Conservation (phyloP, 1,140 invertebrate species). For the Hyphantria cunea region DNA sequence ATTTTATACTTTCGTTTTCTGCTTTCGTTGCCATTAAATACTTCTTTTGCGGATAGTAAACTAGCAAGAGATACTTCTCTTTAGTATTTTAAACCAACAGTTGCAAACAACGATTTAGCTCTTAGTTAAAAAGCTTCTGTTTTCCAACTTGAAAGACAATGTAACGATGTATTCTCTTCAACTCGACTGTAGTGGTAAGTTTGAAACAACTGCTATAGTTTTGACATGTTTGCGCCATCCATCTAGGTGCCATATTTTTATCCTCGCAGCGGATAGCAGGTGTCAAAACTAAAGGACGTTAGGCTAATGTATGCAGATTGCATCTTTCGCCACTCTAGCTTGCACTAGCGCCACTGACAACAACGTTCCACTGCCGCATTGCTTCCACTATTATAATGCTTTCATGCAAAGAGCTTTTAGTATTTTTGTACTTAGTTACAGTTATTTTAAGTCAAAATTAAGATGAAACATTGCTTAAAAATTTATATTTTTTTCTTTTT, state of each 20-base stretch:
- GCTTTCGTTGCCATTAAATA: no score
- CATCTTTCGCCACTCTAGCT: conserved; percentile 57
- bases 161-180: conserved; percentile 40
- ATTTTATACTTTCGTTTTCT: no score
- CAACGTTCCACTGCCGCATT: conserved; percentile 43
- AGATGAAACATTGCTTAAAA: not conserved
- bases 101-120: conserved; percentile 38
- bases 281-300: conserved; percentile 78
- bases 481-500: no score
- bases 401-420: conserved; percentile 37
- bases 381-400: conserved; percentile 52
- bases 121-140: conserved; percentile 48
- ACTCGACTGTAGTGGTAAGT: conserved; percentile 36
- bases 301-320: conserved; percentile 79
- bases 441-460: not conserved
- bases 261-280: conserved; percentile 56
- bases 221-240: conserved; percentile 71
- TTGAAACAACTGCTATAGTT: conserved; percentile 59
- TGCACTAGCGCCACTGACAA: conserved; percentile 9
- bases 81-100: conserved; percentile 2
- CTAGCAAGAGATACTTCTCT: conserved; percentile 16
- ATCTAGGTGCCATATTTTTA: conserved; percentile 55
- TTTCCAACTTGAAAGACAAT: conserved; percentile 25
- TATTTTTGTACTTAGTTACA: conserved; percentile 36
- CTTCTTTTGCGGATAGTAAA: no score